phyloP scores from a whole-genome alignment of 2,888 invertebrate species.

The Apamea monoglypha region DNA sequence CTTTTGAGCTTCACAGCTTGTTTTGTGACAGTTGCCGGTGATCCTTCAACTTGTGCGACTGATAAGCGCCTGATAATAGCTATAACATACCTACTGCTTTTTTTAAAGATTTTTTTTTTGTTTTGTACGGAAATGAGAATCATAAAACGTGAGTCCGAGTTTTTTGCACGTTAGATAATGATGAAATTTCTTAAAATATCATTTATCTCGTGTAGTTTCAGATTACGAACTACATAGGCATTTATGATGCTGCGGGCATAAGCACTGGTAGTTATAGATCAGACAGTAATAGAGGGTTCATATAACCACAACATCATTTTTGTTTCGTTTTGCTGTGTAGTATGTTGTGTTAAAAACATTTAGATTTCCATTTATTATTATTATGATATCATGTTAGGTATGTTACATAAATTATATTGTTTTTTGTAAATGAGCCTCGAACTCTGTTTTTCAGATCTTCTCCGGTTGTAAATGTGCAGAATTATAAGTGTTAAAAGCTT shows the following conservation, averaged over 20 bases:
- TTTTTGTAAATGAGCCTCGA: slow-evolving; percentile 3
- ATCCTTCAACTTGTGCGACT: slow-evolving; percentile 48
- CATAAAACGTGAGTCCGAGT: slow-evolving; percentile 14
- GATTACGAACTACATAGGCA: background rate
- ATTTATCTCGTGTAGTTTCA: background rate
- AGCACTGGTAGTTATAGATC: background rate
- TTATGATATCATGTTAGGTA: slow-evolving; percentile 7
- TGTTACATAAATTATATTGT: slow-evolving; percentile 3
- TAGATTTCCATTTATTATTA: background rate
- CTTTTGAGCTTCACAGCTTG: background rate
- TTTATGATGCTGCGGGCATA: background rate
- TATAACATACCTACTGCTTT: background rate
- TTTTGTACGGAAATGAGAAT: slow-evolving; percentile 46
- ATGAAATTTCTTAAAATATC: slow-evolving; percentile 30
- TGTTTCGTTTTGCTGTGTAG: background rate
- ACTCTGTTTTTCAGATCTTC: background rate
- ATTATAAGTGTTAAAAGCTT: background rate
- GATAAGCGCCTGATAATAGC: slow-evolving; percentile 48
- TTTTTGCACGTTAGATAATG: slow-evolving; percentile 22
- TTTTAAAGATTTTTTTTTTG: background rate
- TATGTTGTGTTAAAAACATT: background rate
- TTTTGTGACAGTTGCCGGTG: slow-evolving; percentile 23
- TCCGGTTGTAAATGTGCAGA: background rate
- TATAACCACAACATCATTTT: background rate
- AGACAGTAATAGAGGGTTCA: background rate